Percentiles rank a stretch among this genome's conserved stretches.
These are phyloP conservation scores for Conus ventricosus DNA, from an alignment of 1,140 invertebrate genomes.

Conservation along the genomic window DNA sequence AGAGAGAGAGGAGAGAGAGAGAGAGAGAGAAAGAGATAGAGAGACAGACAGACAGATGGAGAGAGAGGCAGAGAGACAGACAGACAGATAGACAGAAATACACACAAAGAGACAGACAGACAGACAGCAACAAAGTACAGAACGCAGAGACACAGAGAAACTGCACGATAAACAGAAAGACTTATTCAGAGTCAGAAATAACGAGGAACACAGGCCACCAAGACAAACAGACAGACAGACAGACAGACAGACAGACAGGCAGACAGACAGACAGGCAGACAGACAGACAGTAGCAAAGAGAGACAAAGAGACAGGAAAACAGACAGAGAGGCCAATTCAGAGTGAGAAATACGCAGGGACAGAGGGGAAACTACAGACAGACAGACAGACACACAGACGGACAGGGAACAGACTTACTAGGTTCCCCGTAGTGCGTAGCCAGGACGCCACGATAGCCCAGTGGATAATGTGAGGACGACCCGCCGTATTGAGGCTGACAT, in stretches of 20 bases:
- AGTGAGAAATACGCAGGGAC: too few relatives aligned
- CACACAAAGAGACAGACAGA: neutral
- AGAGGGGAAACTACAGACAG: too few relatives aligned
- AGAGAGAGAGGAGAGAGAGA: too few relatives aligned
- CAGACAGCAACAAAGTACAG: neutral
- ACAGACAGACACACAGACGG: neutral
- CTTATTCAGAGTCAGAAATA: neutral
- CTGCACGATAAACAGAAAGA: neutral
- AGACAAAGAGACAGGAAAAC: too few relatives aligned
- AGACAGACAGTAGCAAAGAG: too few relatives aligned
- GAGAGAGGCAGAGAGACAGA: neutral
- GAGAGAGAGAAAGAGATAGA: neutral
- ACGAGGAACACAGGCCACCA: neutral
- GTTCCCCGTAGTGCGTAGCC: neutral
- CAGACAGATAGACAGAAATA: neutral
- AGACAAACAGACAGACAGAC: neutral
- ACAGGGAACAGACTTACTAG: neutral
- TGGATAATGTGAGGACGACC: neutral
- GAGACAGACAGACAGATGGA: neutral
- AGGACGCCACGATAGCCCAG: constrained; percentile 9
- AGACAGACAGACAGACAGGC: constrained; percentile 1
- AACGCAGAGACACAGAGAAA: neutral
- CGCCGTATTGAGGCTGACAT: constrained; percentile 2
- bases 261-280: too few relatives aligned
- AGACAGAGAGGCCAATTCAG: too few relatives aligned